These are phyloP conservation scores for Drosophila affinis DNA, from an alignment of 2,888 invertebrate species.

Conservation along the genomic window DNA sequence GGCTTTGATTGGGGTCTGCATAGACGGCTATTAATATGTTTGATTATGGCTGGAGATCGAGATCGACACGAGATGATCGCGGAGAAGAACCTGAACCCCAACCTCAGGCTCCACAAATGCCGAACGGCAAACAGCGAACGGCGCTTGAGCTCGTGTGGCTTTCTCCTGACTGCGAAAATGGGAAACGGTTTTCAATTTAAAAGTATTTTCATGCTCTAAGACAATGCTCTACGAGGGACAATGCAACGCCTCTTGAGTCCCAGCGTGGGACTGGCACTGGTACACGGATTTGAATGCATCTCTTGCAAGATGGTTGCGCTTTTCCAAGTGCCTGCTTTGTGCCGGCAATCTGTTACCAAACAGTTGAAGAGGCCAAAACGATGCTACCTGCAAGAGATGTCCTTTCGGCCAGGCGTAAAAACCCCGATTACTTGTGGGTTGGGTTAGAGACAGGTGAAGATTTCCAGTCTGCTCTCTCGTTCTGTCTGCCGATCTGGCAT, in stretches of 20 bases:
- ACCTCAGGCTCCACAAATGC: too few relatives aligned
- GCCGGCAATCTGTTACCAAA: conserved; percentile 11
- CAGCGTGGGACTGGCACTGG: conserved; percentile 60
- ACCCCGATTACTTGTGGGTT: conserved; percentile 57
- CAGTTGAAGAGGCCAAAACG: conserved; percentile 44
- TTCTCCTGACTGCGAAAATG: conserved; percentile 15
- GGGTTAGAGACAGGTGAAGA: conserved; percentile 69
- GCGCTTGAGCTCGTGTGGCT: conserved; percentile 48
- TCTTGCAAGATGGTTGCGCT: conserved; percentile 37
- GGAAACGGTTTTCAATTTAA: conserved; percentile 71
- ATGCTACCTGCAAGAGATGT: conserved; percentile 60
- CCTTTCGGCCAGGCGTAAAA: conserved; percentile 63
- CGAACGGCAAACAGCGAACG: background rate
- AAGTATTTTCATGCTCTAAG: conserved; percentile 69
- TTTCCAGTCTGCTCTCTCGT: conserved; percentile 3
- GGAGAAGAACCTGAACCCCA: background rate
- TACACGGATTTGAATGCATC: conserved; percentile 16
- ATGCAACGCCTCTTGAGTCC: conserved; percentile 67
- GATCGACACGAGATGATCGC: background rate
- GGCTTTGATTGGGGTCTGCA: conserved; percentile 68
- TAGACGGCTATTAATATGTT: conserved; percentile 75
- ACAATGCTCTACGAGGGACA: conserved; percentile 54
- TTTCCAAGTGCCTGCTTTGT: conserved; percentile 42
- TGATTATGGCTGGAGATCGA: conserved; percentile 61
- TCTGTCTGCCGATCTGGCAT: conserved; percentile 48